Evolutionary conservation across 2,888 invertebrate genomes (phyloP), one percentile per base, ranked within the genome.

Genomic region (Hyposoter didymator): DNA sequence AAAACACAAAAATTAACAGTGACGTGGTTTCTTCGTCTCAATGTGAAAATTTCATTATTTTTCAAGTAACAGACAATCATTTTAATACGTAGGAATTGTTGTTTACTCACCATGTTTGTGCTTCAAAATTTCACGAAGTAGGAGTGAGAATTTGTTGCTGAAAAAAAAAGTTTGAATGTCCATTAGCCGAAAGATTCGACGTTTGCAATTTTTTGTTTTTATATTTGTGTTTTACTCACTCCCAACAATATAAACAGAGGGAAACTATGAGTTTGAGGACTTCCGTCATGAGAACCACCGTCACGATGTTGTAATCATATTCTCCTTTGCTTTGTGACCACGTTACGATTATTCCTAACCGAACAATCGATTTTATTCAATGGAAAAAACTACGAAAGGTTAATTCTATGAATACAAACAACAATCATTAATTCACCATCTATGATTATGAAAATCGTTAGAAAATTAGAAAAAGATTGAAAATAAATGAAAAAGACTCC

Each of bases 261-360:
- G 98, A 98, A 43, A 96, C 95, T 0, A 97, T 88, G 76, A 99
- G 95, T 94, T 99, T 99, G 19, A 98, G 94, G 70, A 97, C 95
- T 95, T 99, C 99, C 7, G 98, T 98, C 84, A 98, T 93, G 86
- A 99, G 95, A 43, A 99, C 98, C 55, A 98, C 98, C 22, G 97
- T 96, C 1, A 97, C 96, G 45, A 97, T 97, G 91, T 98, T 98
- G 92, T 99, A 99, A 88, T 96, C 96, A 94, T 99, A 99, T 47
- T 97, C 97, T 92, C 97, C 96, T 73, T 96, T 95, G 88, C 96
- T 96, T 94, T 99, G 98, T 0, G 98, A 98, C 88, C 98, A 98
- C 70, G 98, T 98, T 19, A 99, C 97, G 91, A 99, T 96, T 88
- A 99, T 97, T 91, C 98, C 99, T 99, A 67, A 43, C 19, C 62